A percentile compares a stretch with the other conserved stretches of the same genome.
Evolutionary conservation across 2,797 vertebrate genomes (phyloP).

Genomic region (Eutrigla gurnardus): DNA sequence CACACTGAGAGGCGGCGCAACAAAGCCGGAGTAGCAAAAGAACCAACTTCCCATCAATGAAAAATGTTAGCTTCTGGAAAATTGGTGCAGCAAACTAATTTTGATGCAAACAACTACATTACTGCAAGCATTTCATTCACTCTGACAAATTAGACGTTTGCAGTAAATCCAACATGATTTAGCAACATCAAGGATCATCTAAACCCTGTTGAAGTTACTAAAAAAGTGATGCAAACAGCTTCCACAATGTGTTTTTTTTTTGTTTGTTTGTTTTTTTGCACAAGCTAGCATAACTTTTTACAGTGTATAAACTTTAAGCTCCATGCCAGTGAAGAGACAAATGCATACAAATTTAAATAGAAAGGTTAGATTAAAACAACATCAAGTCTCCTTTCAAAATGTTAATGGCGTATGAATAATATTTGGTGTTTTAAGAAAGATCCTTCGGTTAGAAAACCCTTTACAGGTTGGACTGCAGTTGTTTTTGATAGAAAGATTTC

Average conservation of each 20-base stretch:
- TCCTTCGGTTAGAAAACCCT: slow-evolving; percentile 79
- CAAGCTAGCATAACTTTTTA: slow-evolving; percentile 69
- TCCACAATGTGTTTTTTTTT: slow-evolving; percentile 29
- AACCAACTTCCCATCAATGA: slow-evolving; percentile 31
- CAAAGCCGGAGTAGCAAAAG: slow-evolving; percentile 40
- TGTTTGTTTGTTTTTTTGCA: slow-evolving; percentile 13
- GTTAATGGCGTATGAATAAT: slow-evolving; percentile 64
- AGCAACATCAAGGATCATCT: slow-evolving; percentile 29
- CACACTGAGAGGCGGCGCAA: slow-evolving; percentile 41
- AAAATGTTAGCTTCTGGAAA: slow-evolving; percentile 42
- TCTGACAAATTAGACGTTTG: slow-evolving; percentile 55
- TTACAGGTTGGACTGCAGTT: slow-evolving; percentile 64
- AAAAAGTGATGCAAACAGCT: slow-evolving; percentile 56
- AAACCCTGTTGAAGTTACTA: slow-evolving; percentile 54
- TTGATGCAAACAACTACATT: slow-evolving; percentile 50
- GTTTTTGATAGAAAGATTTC: slow-evolving; percentile 81
- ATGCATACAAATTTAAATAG: slow-evolving; percentile 78
- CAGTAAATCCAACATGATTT: slow-evolving; percentile 60
- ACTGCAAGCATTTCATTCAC: slow-evolving; percentile 58
- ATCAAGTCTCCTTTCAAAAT: slow-evolving; percentile 61
- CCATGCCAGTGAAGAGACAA: slow-evolving; percentile 78
- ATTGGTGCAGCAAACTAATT: slow-evolving; percentile 42
- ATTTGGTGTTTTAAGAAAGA: slow-evolving; percentile 80
- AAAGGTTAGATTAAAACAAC: slow-evolving; percentile 74
- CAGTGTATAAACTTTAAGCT: slow-evolving; percentile 80